Evolutionary conservation across 2,113 vertebrate genomes (phyloP), one percentile per base, ranked within the genome.

Genomic region (Ceyx margarethae): DNA sequence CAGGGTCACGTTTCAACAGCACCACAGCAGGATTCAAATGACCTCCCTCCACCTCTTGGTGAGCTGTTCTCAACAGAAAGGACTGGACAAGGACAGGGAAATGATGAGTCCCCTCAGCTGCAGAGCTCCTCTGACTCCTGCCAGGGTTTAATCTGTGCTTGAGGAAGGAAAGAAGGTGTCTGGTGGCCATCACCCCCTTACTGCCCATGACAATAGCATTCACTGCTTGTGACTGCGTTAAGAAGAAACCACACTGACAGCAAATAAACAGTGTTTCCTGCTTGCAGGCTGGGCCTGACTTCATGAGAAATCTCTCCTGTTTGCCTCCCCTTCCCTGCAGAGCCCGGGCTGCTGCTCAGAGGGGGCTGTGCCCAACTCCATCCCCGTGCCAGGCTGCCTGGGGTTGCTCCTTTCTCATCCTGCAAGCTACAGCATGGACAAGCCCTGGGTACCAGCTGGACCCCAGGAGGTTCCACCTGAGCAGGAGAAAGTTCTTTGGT

Each of bases 341-440:
- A 1, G 35, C 46, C 53, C 26, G 2, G 23, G 29, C 51, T 15
- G 6, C 1, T 0, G 33, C 10, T 77, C 65, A 5, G 4, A 57
- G 33, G 48, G 3, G 45, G 2, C 50, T 35, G 57, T 57, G 64
- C 60, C 72, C 10, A 5, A 8, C 57, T 4, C 43, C 4, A 0
- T 14, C 53, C 26, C 37, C 9, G 58, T 11, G 9, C 31, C 77
- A 56, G 21, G 2, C 46, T 31, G 21, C 2, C 1, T 0, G 7
- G 9, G 35, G 10, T 7, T 42, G 9, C 61, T 28, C 80, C 31
- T 57, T 43, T 23, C 21, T 46, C n/a, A 77, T 28, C 53, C 67
- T 53, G 17, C 43, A 46, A 15, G 45, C 37, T 62, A 13, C 60
- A 28, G 25, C 61, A 42, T 19, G 35, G 51, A 16, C 51, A 53